Evolutionary conservation across 2,888 invertebrate genomes (phyloP), one percentile per base, ranked within the genome.

Genomic region (Ormyrus nitidulus): DNA sequence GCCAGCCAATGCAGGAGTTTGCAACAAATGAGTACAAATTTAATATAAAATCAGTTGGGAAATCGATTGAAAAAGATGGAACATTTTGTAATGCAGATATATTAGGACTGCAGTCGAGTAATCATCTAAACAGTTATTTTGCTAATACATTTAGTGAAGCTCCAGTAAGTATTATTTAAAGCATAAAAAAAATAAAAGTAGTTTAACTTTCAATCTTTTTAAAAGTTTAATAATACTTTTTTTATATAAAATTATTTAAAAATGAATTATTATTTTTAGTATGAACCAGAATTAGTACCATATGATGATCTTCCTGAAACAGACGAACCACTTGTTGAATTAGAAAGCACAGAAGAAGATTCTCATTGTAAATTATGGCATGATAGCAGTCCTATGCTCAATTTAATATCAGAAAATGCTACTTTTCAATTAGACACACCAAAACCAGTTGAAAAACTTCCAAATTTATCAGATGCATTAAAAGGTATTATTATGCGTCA

Each of bases 221-320:
- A 34, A 34, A 34, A 4, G 4, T 34, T 34, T 34, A 34, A 34
- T 34, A 34, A 34, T 34, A 34, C 4, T 34, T 34, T 34, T 34
- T 4, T 34, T 34, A 4, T 34, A 34, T 34, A 34, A 34, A 34
- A 34, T 2, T 34, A 4, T 34, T 34, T 34, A 34, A 34, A 34
- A 34, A 34, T 34, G 4, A 34, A 34, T 34, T 34, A 34, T 34
- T 34, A 34, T 34, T 34, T 34, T 34, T 34, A 34, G 34, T 34
- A 34, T 77, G 90, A 90, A 83, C 88, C 87, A 62, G 89, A 90
- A 83, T 82, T 90, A 68, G 87, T 90, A 66, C 90, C 90, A 59
- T 90, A 90, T 65, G 89, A 89, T 78, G 89, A 90, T 86, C 86
- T 90, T 76, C 90, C 90, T 69, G 90, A 90, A 81, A 89, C 89